Evolutionary conservation across 2,113 vertebrate species (phyloP).

Genomic region (Indri indri): DNA sequence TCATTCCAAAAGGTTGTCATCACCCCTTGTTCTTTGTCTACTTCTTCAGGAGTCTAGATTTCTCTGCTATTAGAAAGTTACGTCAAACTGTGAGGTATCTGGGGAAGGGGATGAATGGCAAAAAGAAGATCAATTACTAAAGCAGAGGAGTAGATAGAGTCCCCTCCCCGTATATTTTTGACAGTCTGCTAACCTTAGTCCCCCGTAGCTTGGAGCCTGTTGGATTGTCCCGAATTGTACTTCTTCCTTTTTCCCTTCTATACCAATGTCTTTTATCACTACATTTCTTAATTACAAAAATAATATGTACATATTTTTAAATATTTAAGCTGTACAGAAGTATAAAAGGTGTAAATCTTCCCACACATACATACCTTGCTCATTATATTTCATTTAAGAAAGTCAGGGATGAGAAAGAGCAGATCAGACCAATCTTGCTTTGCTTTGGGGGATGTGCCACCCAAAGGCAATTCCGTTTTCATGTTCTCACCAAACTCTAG

Average conservation of each 20-base stretch:
- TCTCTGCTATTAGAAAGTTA: conserved; percentile 32
- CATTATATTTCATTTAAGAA: conserved; percentile 46
- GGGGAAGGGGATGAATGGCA: neutral
- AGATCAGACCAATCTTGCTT: conserved; percentile 2
- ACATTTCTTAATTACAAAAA: conserved; percentile 44
- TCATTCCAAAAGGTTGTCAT: conserved; percentile 51
- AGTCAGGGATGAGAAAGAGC: conserved; percentile 13
- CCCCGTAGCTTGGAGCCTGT: neutral
- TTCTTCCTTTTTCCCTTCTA: conserved; percentile 7
- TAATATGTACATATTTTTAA: neutral
- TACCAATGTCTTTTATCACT: conserved; percentile 5
- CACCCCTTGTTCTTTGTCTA: neutral
- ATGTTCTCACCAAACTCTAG: conserved; percentile 17
- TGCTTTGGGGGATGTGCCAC: neutral
- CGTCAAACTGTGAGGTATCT: neutral
- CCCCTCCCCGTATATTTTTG: neutral
- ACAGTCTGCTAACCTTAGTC: neutral
- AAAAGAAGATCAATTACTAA: conserved; percentile 11
- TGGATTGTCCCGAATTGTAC: conserved; percentile 22
- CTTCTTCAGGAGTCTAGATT: conserved; percentile 15
- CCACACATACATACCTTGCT: neutral
- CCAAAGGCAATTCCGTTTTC: conserved; percentile 22
- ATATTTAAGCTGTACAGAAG: conserved; percentile 26
- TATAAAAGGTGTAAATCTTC: conserved; percentile 1
- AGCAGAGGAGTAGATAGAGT: neutral